Conservation (phyloP, 1,140 invertebrate species). For the Drosophila ambigua region DNA sequence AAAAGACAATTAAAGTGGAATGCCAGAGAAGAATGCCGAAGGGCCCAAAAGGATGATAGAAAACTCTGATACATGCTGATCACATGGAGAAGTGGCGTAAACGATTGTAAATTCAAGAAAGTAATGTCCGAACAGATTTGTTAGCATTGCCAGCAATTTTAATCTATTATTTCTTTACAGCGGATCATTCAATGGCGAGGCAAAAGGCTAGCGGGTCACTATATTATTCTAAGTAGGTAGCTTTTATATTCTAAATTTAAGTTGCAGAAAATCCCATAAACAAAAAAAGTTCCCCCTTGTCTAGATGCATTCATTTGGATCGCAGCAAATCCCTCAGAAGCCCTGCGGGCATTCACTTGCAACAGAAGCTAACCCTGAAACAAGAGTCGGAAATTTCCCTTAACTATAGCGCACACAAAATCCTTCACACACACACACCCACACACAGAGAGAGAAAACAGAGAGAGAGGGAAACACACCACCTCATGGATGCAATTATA, state of each 20-base stretch:
- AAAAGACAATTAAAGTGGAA: constrained; percentile 60
- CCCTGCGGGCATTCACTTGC: constrained; percentile 9
- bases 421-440: constrained; percentile 13
- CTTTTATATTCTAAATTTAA: too few species aligned
- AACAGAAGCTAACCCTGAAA: constrained; percentile 33
- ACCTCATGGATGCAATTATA: constrained; percentile 20
- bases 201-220: too few species aligned
- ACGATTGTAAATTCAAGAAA: not conserved
- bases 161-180: too few species aligned
- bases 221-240: too few species aligned
- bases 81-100: not conserved
- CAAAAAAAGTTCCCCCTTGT: not conserved
- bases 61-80: constrained; percentile 20
- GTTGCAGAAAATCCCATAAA: too few species aligned
- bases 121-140: too few species aligned
- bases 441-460: constrained; percentile 1
- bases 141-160: too few species aligned
- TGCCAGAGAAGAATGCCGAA: constrained; percentile 43
- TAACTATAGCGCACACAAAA: constrained; percentile 11
- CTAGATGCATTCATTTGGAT: not conserved
- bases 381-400: constrained; percentile 3
- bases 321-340: not conserved
- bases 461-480: not conserved
- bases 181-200: too few species aligned
- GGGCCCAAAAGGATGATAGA: constrained; percentile 25